A percentile compares a stretch with the other conserved stretches of the same genome.
These are phyloP conservation scores for Dioctria rufipes DNA, from an alignment of 2,888 invertebrate species.

Conservation along the genomic window DNA sequence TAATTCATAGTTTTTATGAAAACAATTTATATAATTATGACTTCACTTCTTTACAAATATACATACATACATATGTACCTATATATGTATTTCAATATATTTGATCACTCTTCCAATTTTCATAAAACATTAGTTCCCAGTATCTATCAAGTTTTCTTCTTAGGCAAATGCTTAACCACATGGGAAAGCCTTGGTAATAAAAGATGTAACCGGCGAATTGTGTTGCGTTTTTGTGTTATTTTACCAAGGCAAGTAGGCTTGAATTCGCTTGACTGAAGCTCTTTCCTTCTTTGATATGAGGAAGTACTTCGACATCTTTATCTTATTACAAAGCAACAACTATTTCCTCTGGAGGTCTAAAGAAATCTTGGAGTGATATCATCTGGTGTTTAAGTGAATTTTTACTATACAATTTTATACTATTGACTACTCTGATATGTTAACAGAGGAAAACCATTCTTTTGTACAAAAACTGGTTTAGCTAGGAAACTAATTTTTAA, in stretches of 20 bases:
- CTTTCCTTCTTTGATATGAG: constrained; percentile 32
- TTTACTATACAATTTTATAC: constrained; percentile 6
- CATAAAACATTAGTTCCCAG: background rate
- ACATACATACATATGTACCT: too few relatives aligned
- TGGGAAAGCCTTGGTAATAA: constrained; percentile 27
- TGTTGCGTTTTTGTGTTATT: constrained; percentile 14
- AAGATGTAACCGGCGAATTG: background rate
- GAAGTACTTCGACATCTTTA: constrained; percentile 18
- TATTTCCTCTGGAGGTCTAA: background rate
- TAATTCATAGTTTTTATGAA: too few relatives aligned
- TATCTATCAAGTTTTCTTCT: background rate
- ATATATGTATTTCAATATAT: too few relatives aligned
- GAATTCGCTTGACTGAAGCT: constrained; percentile 10
- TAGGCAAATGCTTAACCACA: background rate
- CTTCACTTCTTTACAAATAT: too few relatives aligned
- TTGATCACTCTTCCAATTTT: too few relatives aligned
- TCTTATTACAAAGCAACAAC: background rate
- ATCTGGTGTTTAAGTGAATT: constrained; percentile 1
- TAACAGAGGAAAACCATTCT: constrained; percentile 13
- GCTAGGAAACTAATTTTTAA: constrained; percentile 5
- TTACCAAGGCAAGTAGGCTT: constrained; percentile 34
- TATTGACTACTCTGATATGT: background rate
- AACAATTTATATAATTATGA: too few relatives aligned
- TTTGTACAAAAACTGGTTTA: constrained; percentile 14
- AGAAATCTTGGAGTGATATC: constrained; percentile 15